Base-by-base conservation (phyloP, 2,797 vertebrate species). In the Balearica regulorum region DNA sequence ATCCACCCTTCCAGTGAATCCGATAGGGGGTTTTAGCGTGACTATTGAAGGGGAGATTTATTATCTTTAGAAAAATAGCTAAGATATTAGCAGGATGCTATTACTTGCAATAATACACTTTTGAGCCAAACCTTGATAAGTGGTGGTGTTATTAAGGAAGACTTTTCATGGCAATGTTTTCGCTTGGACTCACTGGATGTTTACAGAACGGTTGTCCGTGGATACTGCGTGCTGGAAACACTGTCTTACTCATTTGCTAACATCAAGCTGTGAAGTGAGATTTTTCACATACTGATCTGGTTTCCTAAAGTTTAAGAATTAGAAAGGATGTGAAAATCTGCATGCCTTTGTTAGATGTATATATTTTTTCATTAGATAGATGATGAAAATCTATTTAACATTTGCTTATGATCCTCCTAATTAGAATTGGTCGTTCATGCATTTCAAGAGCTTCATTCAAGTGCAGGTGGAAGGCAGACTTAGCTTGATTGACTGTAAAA, bases 131-230 rank as follows among this genome's bases (percentile, higher is more conserved):
- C 21, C 28, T 96, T 81, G 25, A 55, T 84, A 95, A 70, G 24
- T 91, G 17, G 3, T 25, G 9, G 35, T 81, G 90, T 96, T 94
- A 82, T 73, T 91, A 87, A 95, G 96, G 90, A 85, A 80, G 16
- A 51, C 20, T 93, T 96, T 85, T 94, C 88, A 84, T 77, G 88
- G 72, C 76, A 93, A 14, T 89, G 54, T 79, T 97, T 97, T 87
- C 81, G 44, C 77, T 89, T 79, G 51, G 73, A 24, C 72, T 80
- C 10, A 2, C 37, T 91, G 28, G 15, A 48, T 90, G 22, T 95
- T 97, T 97, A 85, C 55, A 77, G 85, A 87, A 91, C 4, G 54
- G 51, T 79, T 94, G 83, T 24, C 69, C 37, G 44, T 13, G 21
- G 73, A 54, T 44, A 69, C 13, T 31, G 16, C 31, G 17, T 91